Percentiles rank a stretch among this genome's conserved stretches.
These are phyloP conservation scores for Typhlichthys subterraneus DNA, from an alignment of 2,797 vertebrate genomes.

Conservation along the genomic window DNA sequence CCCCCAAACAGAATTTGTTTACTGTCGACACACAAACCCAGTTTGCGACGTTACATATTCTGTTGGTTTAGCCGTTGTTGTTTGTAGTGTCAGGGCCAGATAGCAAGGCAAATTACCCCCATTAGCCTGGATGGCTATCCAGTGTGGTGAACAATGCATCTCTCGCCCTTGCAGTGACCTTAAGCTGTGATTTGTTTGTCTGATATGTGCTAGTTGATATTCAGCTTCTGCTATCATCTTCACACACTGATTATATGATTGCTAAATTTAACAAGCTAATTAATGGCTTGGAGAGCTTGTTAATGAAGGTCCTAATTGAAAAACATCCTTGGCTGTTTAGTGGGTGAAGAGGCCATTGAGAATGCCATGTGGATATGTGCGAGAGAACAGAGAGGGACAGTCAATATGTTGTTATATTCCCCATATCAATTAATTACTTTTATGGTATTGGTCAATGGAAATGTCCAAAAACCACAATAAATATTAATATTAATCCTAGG, in stretches of 20 bases:
- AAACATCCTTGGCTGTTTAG: slow-evolving; percentile 37
- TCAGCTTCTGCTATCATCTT: slow-evolving; percentile 37
- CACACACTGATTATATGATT: slow-evolving; percentile 53
- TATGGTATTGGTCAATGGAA: slow-evolving; percentile 24
- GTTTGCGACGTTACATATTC: neutral
- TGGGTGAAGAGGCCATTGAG: slow-evolving; percentile 35
- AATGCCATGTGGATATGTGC: slow-evolving; percentile 9
- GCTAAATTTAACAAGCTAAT: slow-evolving; percentile 53
- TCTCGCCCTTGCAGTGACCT: slow-evolving; percentile 31
- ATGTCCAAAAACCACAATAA: slow-evolving; percentile 6
- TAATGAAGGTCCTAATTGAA: slow-evolving; percentile 65
- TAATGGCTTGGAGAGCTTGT: slow-evolving; percentile 57
- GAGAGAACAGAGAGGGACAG: slow-evolving; percentile 14
- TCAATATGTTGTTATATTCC: slow-evolving; percentile 38
- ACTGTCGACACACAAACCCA: neutral
- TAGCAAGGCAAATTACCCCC: neutral
- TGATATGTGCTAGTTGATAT: slow-evolving; percentile 49
- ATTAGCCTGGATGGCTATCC: neutral
- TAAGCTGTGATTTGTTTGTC: slow-evolving; percentile 49
- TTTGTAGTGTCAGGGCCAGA: neutral
- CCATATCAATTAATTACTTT: slow-evolving; percentile 40
- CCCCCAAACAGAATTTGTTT: neutral
- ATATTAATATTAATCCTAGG: slow-evolving; percentile 1
- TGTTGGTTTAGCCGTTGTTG: neutral
- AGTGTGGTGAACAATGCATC: slow-evolving; percentile 13